phyloP scores from a whole-genome alignment of 2,888 invertebrate species.

The Sesamia inferens region DNA sequence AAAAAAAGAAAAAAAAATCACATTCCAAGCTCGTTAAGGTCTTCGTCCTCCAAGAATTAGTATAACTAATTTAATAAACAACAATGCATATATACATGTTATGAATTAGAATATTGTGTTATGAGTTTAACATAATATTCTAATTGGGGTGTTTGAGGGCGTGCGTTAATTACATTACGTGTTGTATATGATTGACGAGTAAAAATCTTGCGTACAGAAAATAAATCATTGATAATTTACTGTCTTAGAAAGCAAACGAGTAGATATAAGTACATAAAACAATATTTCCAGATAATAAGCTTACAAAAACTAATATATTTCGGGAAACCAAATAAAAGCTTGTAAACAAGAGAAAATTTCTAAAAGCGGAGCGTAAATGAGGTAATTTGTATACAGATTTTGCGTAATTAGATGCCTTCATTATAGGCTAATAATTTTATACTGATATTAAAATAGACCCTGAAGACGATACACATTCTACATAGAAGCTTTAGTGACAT shows the following conservation, averaged over 20 bases:
- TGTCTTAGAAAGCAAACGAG: neutral
- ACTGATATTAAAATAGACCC: constrained; percentile 36
- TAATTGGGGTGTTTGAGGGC: no score
- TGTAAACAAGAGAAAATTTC: constrained; percentile 3
- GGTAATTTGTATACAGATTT: constrained; percentile 24
- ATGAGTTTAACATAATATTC: no score
- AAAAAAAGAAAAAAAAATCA: no score
- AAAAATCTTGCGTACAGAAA: no score
- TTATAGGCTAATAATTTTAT: constrained; percentile 24
- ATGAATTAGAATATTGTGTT: no score
- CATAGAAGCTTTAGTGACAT: constrained; percentile 17
- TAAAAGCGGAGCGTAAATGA: constrained; percentile 15
- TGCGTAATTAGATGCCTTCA: constrained; percentile 6
- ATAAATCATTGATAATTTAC: no score
- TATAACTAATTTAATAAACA: no score
- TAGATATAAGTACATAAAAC: neutral
- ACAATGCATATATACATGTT: no score
- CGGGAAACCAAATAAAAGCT: neutral
- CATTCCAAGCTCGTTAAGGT: no score
- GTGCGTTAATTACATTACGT: no score
- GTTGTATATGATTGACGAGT: no score
- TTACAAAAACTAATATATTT: neutral
- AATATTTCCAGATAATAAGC: neutral
- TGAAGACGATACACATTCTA: constrained; percentile 1
- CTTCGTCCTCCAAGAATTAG: no score